Evolutionary conservation across 2,797 vertebrate genomes (phyloP).

Genomic region (Phataginus tricuspis): DNA sequence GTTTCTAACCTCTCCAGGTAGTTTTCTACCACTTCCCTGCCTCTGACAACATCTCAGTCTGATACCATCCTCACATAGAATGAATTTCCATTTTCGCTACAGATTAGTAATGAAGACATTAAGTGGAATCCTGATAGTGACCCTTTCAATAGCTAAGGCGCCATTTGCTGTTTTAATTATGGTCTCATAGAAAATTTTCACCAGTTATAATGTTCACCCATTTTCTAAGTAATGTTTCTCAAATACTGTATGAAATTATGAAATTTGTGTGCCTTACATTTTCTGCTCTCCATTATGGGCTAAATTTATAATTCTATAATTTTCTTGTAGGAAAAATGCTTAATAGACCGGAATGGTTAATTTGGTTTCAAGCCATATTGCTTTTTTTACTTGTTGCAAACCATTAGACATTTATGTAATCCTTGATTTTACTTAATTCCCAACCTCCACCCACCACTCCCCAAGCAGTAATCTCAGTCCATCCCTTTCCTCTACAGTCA

Average conservation of each 20-base stretch:
- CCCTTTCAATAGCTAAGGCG: slow-evolving; percentile 56
- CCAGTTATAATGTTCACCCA: slow-evolving; percentile 52
- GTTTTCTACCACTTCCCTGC: neutral
- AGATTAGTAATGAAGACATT: slow-evolving; percentile 65
- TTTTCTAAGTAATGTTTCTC: slow-evolving; percentile 68
- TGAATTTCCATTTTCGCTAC: slow-evolving; percentile 48
- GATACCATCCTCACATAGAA: neutral
- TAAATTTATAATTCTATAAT: slow-evolving; percentile 73
- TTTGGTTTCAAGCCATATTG: slow-evolving; percentile 62
- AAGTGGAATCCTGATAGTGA: slow-evolving; percentile 61
- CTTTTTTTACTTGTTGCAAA: slow-evolving; percentile 49
- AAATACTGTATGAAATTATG: slow-evolving; percentile 60
- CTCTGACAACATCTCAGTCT: slow-evolving; percentile 39
- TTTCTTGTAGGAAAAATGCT: slow-evolving; percentile 66
- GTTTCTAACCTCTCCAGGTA: slow-evolving; percentile 18
- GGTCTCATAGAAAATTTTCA: slow-evolving; percentile 58
- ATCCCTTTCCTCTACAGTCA: neutral
- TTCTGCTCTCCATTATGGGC: slow-evolving; percentile 55
- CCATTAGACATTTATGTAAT: slow-evolving; percentile 38
- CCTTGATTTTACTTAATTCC: slow-evolving; percentile 48
- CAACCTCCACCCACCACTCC: neutral
- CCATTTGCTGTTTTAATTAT: slow-evolving; percentile 76
- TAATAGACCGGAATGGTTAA: slow-evolving; percentile 68
- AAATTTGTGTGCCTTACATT: slow-evolving; percentile 61
- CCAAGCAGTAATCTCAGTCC: neutral